phyloP scores from a whole-genome alignment of 2,888 invertebrate species.

The Tinea trinotella region DNA sequence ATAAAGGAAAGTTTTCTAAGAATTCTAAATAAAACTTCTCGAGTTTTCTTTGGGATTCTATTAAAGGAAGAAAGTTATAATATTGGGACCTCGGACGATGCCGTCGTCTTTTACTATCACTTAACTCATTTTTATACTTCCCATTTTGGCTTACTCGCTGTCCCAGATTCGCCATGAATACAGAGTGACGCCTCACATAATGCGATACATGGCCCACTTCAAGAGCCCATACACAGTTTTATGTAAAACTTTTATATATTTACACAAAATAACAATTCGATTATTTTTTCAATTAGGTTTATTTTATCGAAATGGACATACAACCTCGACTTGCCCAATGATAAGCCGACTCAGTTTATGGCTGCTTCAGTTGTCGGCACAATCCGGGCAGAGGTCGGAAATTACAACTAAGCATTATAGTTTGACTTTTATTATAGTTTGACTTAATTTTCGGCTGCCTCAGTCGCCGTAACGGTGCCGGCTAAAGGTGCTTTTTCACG shows the following conservation, averaged over 20 bases:
- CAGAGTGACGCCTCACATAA: conserved; percentile 44
- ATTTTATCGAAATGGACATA: too few relatives aligned
- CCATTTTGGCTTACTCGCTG: conserved; percentile 54
- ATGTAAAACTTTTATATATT: neutral
- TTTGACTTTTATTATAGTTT: too few relatives aligned
- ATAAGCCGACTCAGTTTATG: too few relatives aligned
- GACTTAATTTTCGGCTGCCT: too few relatives aligned
- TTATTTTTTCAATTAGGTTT: too few relatives aligned
- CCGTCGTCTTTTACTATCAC: conserved; percentile 54
- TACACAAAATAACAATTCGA: too few relatives aligned
- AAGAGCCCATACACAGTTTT: conserved; percentile 28
- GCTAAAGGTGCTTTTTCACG: too few relatives aligned
- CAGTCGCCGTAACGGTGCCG: too few relatives aligned
- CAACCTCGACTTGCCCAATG: too few relatives aligned
- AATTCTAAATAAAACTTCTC: conserved; percentile 15
- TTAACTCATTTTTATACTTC: conserved; percentile 62
- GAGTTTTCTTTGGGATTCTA: conserved; percentile 43
- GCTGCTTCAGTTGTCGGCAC: too few relatives aligned
- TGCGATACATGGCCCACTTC: conserved; percentile 53
- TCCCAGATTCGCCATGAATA: conserved; percentile 57
- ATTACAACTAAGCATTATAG: too few relatives aligned
- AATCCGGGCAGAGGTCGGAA: too few relatives aligned
- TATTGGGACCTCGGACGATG: conserved; percentile 28
- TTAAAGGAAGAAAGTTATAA: conserved; percentile 34
- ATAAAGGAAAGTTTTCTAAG: neutral